These are phyloP conservation scores for Ephestia elutella DNA, from an alignment of 1,140 invertebrate species.

Conservation along the genomic window DNA sequence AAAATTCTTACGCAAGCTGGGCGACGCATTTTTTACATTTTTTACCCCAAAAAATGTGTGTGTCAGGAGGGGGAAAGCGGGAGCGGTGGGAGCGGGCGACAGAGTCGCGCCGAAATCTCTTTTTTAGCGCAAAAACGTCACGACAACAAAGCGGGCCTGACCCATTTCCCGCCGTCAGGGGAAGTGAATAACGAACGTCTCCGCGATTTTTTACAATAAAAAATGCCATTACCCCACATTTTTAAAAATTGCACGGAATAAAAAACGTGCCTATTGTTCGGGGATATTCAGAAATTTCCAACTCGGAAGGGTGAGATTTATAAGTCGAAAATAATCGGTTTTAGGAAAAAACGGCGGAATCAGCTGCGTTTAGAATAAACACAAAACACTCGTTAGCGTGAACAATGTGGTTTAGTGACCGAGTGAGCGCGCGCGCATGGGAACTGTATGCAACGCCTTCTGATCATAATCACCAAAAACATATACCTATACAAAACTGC, in stretches of 20 bases:
- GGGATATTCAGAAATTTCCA: slow-evolving; percentile 68
- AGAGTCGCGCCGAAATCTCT: slow-evolving; percentile 53
- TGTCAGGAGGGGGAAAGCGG: slow-evolving; percentile 45
- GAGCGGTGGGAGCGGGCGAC: slow-evolving; percentile 23
- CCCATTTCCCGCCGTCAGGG: slow-evolving; percentile 72
- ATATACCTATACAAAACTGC: too few species aligned
- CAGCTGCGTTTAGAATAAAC: slow-evolving; percentile 42
- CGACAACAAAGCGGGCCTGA: slow-evolving; percentile 55
- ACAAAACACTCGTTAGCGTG: slow-evolving; percentile 16
- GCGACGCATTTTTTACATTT: slow-evolving; percentile 57
- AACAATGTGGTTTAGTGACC: slow-evolving; percentile 11
- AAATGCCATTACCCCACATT: slow-evolving; percentile 73
- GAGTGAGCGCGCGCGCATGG: slow-evolving; percentile 8
- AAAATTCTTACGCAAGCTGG: slow-evolving; percentile 64
- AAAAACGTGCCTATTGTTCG: slow-evolving; percentile 65
- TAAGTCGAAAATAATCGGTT: slow-evolving; percentile 72
- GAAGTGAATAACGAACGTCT: slow-evolving; percentile 70
- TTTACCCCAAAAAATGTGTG: slow-evolving; percentile 67
- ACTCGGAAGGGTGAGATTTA: slow-evolving; percentile 71
- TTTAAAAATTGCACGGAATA: slow-evolving; percentile 53
- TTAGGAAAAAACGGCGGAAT: slow-evolving; percentile 56
- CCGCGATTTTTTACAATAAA: slow-evolving; percentile 60
- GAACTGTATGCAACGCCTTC: neutral
- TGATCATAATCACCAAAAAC: too few species aligned
- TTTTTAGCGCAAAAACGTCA: slow-evolving; percentile 68